These are phyloP conservation scores for Xylocampa areola DNA, from an alignment of 2,888 invertebrate genomes.

Conservation along the genomic window DNA sequence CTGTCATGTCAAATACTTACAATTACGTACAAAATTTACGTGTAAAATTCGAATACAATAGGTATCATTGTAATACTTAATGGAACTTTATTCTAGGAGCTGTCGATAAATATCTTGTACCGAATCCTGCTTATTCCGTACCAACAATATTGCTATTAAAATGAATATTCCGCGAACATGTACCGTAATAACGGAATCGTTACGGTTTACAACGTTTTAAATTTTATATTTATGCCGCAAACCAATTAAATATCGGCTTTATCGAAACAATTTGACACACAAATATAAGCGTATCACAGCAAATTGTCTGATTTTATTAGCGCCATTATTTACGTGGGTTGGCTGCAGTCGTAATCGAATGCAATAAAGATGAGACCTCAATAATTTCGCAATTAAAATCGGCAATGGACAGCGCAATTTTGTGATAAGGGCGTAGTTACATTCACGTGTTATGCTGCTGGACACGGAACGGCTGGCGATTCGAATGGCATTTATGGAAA, in stretches of 20 bases:
- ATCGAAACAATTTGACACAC: conserved; percentile 47
- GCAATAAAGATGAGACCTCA: conserved; percentile 54
- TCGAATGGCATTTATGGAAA: conserved; percentile 23
- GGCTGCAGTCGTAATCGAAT: conserved; percentile 45
- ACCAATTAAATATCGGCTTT: conserved; percentile 41
- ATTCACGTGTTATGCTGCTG: conserved; percentile 14
- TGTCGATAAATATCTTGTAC: conserved; percentile 34
- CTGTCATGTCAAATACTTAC: conserved; percentile 34
- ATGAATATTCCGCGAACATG: conserved; percentile 29
- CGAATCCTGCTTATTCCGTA: conserved; percentile 2
- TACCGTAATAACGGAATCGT: conserved; percentile 20
- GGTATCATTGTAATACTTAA: too few species aligned
- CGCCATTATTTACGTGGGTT: conserved; percentile 38
- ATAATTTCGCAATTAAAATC: conserved; percentile 70
- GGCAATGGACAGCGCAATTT: conserved; percentile 47
- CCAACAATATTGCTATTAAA: conserved; percentile 29
- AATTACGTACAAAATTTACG: too few species aligned
- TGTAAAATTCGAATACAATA: conserved; percentile 8
- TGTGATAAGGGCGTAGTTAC: conserved; percentile 34
- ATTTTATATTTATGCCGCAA: conserved; percentile 39
- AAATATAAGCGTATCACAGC: conserved; percentile 24
- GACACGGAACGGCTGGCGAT: conserved; percentile 9
- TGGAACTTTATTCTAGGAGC: conserved; percentile 21
- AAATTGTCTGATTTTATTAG: conserved; percentile 52
- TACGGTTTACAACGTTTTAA: conserved; percentile 31